Percentiles rank a stretch among this genome's conserved stretches.
Evolutionary conservation across 92 coral and sea anemone species (phyloP).

Genomic region (Bergia sp.): DNA sequence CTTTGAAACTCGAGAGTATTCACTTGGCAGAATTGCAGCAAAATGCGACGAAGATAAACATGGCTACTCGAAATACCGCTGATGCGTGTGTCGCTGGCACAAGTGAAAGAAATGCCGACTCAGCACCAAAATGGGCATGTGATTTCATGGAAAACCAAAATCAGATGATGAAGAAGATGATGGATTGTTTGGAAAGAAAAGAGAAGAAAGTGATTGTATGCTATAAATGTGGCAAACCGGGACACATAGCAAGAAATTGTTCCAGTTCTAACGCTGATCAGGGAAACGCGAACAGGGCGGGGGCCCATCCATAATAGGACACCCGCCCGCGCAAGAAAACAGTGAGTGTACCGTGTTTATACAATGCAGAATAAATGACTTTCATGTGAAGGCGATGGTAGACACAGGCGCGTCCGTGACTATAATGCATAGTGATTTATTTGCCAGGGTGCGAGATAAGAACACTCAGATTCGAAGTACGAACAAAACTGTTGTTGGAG

Average conservation of each 20-base stretch:
- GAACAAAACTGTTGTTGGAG: no score
- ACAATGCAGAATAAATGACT: neutral
- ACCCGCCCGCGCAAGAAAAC: slow-evolving; percentile 47
- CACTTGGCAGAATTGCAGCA: slow-evolving; percentile 18
- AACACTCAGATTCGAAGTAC: slow-evolving; percentile 14
- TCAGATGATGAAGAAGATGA: no score
- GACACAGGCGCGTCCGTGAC: slow-evolving; percentile 50
- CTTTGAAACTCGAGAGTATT: slow-evolving; percentile 41
- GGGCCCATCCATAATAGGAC: neutral
- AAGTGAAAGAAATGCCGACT: slow-evolving; percentile 9
- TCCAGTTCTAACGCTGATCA: slow-evolving; percentile 14
- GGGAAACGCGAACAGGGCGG: slow-evolving; percentile 62
- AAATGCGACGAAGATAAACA: slow-evolving; percentile 12
- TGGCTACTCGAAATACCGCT: slow-evolving; percentile 38
- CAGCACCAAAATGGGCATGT: slow-evolving; percentile 44
- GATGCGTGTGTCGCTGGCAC: slow-evolving; percentile 17
- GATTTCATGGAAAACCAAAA: no score
- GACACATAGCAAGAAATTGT: slow-evolving; percentile 37
- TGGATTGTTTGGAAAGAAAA: neutral
- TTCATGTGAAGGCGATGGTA: slow-evolving; percentile 7
- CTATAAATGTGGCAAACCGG: slow-evolving; percentile 38
- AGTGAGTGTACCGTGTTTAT: neutral
- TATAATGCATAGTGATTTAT: slow-evolving; percentile 24
- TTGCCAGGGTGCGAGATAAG: slow-evolving; percentile 27
- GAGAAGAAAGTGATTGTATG: neutral